phyloP scores from a whole-genome alignment of 2,113 vertebrate genomes.

The Lynx canadensis region DNA sequence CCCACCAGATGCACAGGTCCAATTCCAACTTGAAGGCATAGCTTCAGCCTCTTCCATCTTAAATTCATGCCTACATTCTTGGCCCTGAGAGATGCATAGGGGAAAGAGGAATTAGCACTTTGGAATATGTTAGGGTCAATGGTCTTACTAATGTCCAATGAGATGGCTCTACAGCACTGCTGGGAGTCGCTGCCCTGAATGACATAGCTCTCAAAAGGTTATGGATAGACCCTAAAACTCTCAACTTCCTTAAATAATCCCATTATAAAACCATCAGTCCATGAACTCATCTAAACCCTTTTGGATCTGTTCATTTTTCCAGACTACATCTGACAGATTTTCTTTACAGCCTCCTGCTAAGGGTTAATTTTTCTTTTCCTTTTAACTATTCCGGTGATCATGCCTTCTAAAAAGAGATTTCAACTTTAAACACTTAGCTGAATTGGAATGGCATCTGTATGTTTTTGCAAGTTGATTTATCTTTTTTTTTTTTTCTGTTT shows the following conservation, averaged over 20 bases:
- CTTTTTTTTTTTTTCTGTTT: slow-evolving; percentile 26
- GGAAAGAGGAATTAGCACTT: not conserved
- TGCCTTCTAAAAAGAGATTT: slow-evolving; percentile 15
- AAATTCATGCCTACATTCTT: not conserved
- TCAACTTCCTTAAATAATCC: slow-evolving; percentile 37
- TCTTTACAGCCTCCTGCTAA: not conserved
- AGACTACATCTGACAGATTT: not conserved
- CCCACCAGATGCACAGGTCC: not conserved
- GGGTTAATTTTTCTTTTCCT: not conserved
- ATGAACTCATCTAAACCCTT: not conserved
- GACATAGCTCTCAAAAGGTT: slow-evolving; percentile 25
- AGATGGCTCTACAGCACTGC: not conserved
- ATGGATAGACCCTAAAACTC: not conserved
- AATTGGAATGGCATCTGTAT: slow-evolving; percentile 1
- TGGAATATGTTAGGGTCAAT: not conserved
- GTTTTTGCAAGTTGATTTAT: not conserved
- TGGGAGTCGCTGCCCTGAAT: not conserved
- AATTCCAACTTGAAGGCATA: not conserved
- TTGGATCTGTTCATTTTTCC: slow-evolving; percentile 13
- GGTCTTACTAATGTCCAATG: not conserved
- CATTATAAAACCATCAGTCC: not conserved
- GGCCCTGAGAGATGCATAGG: not conserved
- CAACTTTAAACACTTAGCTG: slow-evolving; percentile 4
- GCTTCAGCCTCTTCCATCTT: not conserved
- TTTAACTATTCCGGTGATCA: not conserved